Evolutionary conservation across 2,113 vertebrate genomes (phyloP).

Genomic region (Megaceryle torquata): DNA sequence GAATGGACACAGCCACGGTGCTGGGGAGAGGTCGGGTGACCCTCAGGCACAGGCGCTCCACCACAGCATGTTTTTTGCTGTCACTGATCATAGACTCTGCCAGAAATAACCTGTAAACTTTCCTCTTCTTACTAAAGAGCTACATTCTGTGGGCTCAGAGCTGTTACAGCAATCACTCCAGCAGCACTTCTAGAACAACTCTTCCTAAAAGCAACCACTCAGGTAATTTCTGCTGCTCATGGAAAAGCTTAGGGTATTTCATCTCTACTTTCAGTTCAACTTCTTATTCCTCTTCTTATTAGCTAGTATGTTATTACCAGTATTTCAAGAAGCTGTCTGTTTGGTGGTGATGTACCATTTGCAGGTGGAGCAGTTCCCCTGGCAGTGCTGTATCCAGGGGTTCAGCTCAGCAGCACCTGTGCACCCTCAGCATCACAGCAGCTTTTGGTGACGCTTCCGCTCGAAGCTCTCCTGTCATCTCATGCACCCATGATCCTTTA

Average conservation of each 20-base stretch:
- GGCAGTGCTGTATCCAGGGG: background rate
- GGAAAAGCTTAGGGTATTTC: background rate
- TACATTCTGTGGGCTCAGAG: fast-evolving
- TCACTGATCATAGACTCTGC: background rate
- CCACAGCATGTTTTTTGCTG: background rate
- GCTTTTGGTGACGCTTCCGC: background rate
- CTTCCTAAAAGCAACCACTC: background rate
- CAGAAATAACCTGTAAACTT: background rate
- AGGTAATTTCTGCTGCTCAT: background rate
- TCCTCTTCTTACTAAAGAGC: background rate
- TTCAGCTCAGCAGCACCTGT: background rate
- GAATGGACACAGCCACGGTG: fast-evolving
- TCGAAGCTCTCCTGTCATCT: background rate
- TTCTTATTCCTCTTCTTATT: background rate
- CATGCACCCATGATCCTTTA: background rate
- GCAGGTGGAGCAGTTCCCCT: background rate
- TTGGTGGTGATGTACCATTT: background rate
- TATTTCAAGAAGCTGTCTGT: background rate
- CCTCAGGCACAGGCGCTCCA: background rate
- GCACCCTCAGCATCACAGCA: background rate
- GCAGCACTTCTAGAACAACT: background rate
- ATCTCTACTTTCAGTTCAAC: background rate
- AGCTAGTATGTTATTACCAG: background rate
- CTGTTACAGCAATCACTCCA: background rate
- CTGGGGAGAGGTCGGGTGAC: background rate